Evolutionary conservation across 2,113 vertebrate genomes (phyloP), one percentile per base, ranked within the genome.

Genomic region (Mellivora capensis): DNA sequence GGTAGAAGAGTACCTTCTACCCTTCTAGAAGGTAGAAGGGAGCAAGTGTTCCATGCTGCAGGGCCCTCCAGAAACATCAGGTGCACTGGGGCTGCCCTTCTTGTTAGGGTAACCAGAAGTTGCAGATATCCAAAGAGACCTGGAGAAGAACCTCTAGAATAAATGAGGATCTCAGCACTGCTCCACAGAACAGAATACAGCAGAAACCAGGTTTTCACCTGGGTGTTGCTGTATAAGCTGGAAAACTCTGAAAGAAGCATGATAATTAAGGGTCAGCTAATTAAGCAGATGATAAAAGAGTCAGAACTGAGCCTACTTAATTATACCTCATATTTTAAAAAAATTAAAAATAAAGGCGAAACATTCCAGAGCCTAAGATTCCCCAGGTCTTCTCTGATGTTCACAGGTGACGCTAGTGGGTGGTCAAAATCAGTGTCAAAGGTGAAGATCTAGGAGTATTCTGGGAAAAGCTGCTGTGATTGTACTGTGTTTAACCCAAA

Each of bases 181-280:
- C 37, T 91, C 13, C 42, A 34, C 76, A 72, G 54, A 90, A 29
- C 37, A 88, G 52, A 61, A 15, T 37, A 12, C 5, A 6, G 84
- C 34, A 42, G 52, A 90, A 91, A 52, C 39, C 37, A n/a, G 18
- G 7, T 80, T 90, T 95, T 84, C 34, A 93, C 29, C 61, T 90
- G 44, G 42, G 15, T 87, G 21, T 25, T 85, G 4, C 72, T 79
- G 39, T 17, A 25, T 77, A 82, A 95, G 23, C 52, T 8, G 23
- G 62, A 42, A 79, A 77, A 90, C 52, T 86, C 76, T 90, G 39
- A 97, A 93, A 86, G 77, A 93, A 92, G 29, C 17, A 89, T 59
- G 49, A 69, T 44, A 77, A 31, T 91, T 96, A 23, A 13, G 21
- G 7, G n/a, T 69, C 21, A 42, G 42, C n/a, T 80, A 82, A 93